Conservation (phyloP, 2,113 vertebrate species). For the Atlantisia rogersi region DNA sequence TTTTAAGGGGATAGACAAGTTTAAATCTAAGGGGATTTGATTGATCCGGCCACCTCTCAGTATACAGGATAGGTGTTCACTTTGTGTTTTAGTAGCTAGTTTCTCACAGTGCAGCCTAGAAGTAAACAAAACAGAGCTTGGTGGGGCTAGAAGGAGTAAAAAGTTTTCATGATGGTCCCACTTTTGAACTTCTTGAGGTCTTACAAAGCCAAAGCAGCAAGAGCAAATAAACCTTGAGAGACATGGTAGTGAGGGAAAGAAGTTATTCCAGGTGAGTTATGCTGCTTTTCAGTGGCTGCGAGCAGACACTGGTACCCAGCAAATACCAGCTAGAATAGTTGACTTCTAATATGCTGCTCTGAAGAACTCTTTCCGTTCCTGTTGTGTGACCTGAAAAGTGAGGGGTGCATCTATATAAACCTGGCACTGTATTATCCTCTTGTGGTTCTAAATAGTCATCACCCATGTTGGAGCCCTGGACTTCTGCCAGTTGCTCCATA, state of each 20-base stretch:
- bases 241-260: background rate
- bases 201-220: background rate
- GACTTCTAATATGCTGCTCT: background rate
- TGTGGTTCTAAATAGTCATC: background rate
- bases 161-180: background rate
- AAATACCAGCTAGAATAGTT: background rate
- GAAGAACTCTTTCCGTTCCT: background rate
- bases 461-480: background rate
- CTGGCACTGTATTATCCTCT: background rate
- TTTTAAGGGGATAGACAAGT: background rate
- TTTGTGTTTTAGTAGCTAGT: background rate
- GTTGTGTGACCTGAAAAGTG: background rate
- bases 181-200: background rate
- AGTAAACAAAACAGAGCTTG: background rate
- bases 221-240: background rate
- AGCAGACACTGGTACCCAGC: background rate
- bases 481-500: background rate
- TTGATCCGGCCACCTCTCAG: background rate
- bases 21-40: background rate
- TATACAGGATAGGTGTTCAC: background rate
- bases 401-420: background rate
- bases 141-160: slow-evolving; percentile 17
- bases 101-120: background rate
- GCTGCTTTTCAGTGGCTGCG: background rate
- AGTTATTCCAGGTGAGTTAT: background rate